These are phyloP conservation scores for Melinaea marsaeus DNA, from an alignment of 2,888 invertebrate genomes.

Conservation along the genomic window DNA sequence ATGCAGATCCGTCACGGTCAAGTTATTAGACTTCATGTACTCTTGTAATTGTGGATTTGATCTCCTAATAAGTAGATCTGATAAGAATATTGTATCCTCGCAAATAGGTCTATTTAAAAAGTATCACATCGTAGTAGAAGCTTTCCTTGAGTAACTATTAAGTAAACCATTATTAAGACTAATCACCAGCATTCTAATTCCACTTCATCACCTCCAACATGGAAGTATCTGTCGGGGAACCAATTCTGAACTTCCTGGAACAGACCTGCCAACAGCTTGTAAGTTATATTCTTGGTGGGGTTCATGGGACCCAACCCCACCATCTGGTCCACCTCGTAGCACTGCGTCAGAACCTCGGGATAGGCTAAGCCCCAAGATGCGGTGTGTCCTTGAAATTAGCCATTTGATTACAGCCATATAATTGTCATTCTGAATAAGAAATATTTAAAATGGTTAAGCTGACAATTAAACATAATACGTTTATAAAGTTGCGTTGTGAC, in stretches of 20 bases:
- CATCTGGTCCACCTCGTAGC: slow-evolving; percentile 68
- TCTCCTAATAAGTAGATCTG: slow-evolving; percentile 42
- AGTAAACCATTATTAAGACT: too few species aligned
- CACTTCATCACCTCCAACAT: slow-evolving; percentile 96
- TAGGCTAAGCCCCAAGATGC: slow-evolving; percentile 90
- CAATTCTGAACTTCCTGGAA: slow-evolving; percentile 82
- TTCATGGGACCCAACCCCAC: slow-evolving; percentile 87
- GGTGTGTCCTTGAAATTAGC: slow-evolving; percentile 78
- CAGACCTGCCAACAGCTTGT: slow-evolving; percentile 81
- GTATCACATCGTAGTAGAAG: too few species aligned
- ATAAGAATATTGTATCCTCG: background rate
- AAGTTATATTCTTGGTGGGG: slow-evolving; percentile 82
- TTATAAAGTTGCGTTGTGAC: too few species aligned
- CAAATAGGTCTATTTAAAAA: background rate
- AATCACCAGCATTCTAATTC: slow-evolving; percentile 87
- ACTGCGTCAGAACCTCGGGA: slow-evolving; percentile 85
- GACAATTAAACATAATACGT: too few species aligned
- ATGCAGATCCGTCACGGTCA: slow-evolving; percentile 47
- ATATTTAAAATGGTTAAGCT: too few species aligned
- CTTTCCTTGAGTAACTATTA: too few species aligned
- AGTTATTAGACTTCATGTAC: slow-evolving; percentile 52
- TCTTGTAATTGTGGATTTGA: slow-evolving; percentile 50
- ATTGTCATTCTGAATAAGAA: background rate
- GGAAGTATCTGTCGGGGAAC: slow-evolving; percentile 91
- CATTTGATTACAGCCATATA: slow-evolving; percentile 4